Conservation (phyloP, 1,140 invertebrate species). For the Wiebesia pumilae region DNA sequence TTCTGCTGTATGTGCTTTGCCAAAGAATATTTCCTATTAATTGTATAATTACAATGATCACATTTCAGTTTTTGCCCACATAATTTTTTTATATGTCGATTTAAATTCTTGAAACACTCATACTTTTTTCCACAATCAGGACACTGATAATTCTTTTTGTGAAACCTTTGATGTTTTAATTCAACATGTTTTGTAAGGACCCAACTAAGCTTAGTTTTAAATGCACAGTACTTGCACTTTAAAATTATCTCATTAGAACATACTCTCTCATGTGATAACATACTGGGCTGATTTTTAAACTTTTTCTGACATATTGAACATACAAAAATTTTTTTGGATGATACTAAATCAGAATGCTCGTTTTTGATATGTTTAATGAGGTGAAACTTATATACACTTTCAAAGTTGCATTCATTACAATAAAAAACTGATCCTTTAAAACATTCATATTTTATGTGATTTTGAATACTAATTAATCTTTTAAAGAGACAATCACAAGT, state of each 20-base stretch:
- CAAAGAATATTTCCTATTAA: conserved; percentile 25
- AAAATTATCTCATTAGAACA: conserved; percentile 5
- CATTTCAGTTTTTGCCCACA: conserved; percentile 28
- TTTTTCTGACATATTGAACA: conserved; percentile 34
- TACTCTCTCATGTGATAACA: conserved; percentile 35
- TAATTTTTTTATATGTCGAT: conserved; percentile 4
- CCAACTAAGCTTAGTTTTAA: conserved; percentile 16
- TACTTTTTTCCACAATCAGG: conserved; percentile 32
- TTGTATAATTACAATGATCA: conserved; percentile 43
- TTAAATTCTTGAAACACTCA: not conserved
- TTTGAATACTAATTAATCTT: conserved; percentile 23
- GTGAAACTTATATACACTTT: not conserved
- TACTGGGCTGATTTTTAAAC: conserved; percentile 2
- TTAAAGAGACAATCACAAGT: conserved; percentile 27
- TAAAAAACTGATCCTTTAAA: conserved; percentile 1
- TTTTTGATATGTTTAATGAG: conserved; percentile 31
- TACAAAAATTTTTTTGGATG: not conserved
- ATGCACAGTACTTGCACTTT: conserved; percentile 26
- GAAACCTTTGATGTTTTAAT: conserved; percentile 13
- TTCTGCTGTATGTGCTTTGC: conserved; percentile 31
- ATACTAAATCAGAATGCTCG: not conserved
- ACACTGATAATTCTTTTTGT: conserved; percentile 10
- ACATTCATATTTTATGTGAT: conserved; percentile 43
- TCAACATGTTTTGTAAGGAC: conserved; percentile 14
- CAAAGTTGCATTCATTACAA: conserved; percentile 30